Base-by-base conservation (phyloP, 2,113 vertebrate species). In the Empidonax alnorum region DNA sequence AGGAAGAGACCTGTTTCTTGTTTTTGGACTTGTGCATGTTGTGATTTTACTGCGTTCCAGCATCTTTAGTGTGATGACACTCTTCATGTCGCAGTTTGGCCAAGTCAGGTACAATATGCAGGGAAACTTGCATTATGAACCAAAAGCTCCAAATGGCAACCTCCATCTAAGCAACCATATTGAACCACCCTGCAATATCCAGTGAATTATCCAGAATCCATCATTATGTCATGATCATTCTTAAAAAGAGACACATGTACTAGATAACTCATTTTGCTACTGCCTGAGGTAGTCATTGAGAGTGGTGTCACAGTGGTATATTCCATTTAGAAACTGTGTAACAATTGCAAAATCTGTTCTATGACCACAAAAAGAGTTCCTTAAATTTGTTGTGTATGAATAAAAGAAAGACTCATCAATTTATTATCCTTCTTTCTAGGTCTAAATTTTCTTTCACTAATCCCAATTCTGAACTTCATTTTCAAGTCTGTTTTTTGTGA, bases 371-470 rank as follows among this genome's bases (percentile, higher is more conserved):
- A 84, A 76, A 89, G 91, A 68, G 39, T 74, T 95, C 93, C 94
- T 67, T 95, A 80, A 63, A 90, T 86, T 87, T 97, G 84, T 87
- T 97, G 84, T 93, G 69, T 94, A 46, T 80, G 25, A 87, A 59
- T 91, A 91, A 72, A 87, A 76, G 65, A 85, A 50, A 58, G 72
- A 58, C 56, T 14, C 78, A 83, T 94, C 82, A 65, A 87, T 59
- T 92, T 59, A 73, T 83, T 73, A 50, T 77, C 13, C n/a, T 49
- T 94, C 91, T 65, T 97, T 94, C 49, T 91, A 99, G 99, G 99
- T 98, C 96, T 99, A 98, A 99, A 99, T 97, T 98, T 99, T 93
- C 99, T 99, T 97, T 99, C 99, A 7, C 97, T 99, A 97, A 99
- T 99, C 96, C 99, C 99, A 98, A 98, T 98, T 95, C 90, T 87